These are phyloP conservation scores for Agonopterix heracliana DNA, from an alignment of 2,888 invertebrate species.

Conservation along the genomic window DNA sequence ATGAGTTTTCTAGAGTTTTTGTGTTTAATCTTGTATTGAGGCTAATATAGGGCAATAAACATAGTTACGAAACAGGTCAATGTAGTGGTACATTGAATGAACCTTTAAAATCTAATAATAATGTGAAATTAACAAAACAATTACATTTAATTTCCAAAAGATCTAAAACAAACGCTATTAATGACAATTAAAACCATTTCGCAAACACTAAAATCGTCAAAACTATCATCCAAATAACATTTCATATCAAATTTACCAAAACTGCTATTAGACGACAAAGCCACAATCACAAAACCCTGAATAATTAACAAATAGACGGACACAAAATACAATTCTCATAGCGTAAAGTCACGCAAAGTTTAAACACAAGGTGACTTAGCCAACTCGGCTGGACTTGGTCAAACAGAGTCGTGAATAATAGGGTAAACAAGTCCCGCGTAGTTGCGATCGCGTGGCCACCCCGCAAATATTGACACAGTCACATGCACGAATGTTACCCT, in stretches of 20 bases:
- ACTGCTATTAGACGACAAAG: slow-evolving; percentile 2
- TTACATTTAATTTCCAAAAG: no score
- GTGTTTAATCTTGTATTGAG: not conserved
- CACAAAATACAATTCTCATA: slow-evolving; percentile 49
- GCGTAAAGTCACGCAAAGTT: slow-evolving; percentile 58
- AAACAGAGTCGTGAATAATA: slow-evolving; percentile 67
- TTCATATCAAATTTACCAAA: not conserved
- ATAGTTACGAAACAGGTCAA: not conserved
- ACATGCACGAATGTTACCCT: slow-evolving; percentile 55
- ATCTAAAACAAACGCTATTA: no score
- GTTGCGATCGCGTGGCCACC: slow-evolving; percentile 50
- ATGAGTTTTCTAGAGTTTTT: slow-evolving; percentile 15
- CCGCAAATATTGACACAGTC: slow-evolving; percentile 60
- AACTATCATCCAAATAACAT: no score
- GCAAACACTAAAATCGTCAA: no score
- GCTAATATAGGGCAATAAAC: not conserved
- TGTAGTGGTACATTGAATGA: no score
- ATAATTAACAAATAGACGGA: slow-evolving; percentile 29
- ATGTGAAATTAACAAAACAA: no score
- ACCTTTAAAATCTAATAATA: no score
- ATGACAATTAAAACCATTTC: no score
- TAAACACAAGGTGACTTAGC: slow-evolving; percentile 26
- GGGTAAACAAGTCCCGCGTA: slow-evolving; percentile 50
- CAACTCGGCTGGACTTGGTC: slow-evolving; percentile 21
- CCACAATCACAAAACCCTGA: slow-evolving; percentile 26